A percentile compares a stretch with the other conserved stretches of the same genome.
These are phyloP conservation scores for Zygothrica quintamaculata DNA, from an alignment of 2,888 invertebrate genomes.

Conservation along the genomic window DNA sequence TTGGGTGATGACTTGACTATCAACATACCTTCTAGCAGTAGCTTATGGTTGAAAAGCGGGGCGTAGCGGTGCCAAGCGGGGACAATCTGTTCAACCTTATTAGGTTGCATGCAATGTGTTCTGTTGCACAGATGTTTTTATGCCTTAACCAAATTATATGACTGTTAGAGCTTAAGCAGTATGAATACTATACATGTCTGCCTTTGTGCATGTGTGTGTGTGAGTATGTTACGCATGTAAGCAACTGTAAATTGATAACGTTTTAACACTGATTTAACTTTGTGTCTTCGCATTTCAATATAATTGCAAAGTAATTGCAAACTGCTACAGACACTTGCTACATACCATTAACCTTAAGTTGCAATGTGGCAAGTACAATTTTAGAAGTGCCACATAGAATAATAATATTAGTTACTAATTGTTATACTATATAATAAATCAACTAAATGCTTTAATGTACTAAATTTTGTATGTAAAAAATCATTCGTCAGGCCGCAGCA, in stretches of 20 bases:
- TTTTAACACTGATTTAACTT: conserved; percentile 6
- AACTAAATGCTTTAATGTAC: no score
- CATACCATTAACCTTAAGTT: no score
- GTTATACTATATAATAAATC: no score
- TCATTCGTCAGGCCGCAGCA: no score
- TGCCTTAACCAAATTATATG: conserved; percentile 3
- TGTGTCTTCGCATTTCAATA: neutral
- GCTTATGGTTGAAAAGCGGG: conserved; percentile 22
- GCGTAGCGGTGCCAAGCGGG: no score
- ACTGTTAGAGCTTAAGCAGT: neutral
- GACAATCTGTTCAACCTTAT: conserved; percentile 40
- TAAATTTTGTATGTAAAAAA: no score
- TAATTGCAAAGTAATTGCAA: neutral
- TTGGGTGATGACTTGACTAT: conserved; percentile 56
- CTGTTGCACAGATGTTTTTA: conserved; percentile 24
- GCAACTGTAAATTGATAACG: conserved; percentile 4
- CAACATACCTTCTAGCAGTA: conserved; percentile 6
- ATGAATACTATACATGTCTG: conserved; percentile 14
- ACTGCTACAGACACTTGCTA: no score
- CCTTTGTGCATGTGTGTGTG: conserved; percentile 33
- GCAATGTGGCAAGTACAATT: no score
- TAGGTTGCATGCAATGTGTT: conserved; percentile 31
- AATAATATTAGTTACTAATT: no score
- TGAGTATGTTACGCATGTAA: conserved; percentile 30
- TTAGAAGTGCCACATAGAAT: no score